Conservation (phyloP, 2,888 invertebrate species). For the Protonemura montana region DNA sequence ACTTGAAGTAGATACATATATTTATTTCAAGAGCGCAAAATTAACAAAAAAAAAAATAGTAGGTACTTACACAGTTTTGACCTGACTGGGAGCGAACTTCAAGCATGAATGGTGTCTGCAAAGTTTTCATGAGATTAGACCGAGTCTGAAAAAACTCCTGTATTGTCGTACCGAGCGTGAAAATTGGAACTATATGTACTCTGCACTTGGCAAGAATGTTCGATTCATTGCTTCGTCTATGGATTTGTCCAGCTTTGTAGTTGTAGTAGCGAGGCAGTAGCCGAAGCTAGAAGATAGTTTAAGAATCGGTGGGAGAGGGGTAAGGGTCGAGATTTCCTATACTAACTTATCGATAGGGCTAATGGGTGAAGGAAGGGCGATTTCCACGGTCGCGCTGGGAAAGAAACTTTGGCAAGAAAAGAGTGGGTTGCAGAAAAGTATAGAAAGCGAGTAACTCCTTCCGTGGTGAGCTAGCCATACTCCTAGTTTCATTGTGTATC, state of each 20-base stretch:
- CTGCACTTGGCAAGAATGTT: background rate
- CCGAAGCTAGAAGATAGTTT: background rate
- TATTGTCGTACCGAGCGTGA: background rate
- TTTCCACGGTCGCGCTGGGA: background rate
- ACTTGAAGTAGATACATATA: background rate
- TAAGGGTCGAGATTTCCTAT: background rate
- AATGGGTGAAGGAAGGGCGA: background rate
- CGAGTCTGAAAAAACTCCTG: background rate
- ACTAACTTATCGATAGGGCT: background rate
- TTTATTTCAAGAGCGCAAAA: background rate
- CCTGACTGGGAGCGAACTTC: background rate
- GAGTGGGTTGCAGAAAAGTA: conserved; percentile 1
- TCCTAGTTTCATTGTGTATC: background rate
- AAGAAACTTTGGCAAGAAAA: background rate
- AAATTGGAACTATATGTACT: background rate
- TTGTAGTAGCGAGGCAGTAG: background rate
- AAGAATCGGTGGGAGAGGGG: background rate
- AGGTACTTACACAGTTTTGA: background rate
- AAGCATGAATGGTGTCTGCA: background rate
- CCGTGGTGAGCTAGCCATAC: background rate
- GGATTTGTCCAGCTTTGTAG: background rate
- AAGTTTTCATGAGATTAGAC: background rate
- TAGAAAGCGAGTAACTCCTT: background rate
- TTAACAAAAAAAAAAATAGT: background rate
- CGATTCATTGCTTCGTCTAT: background rate